Percentiles rank a stretch among this genome's conserved stretches.
phyloP scores from a whole-genome alignment of 2,888 invertebrate species.

The Drosophila falleni region DNA sequence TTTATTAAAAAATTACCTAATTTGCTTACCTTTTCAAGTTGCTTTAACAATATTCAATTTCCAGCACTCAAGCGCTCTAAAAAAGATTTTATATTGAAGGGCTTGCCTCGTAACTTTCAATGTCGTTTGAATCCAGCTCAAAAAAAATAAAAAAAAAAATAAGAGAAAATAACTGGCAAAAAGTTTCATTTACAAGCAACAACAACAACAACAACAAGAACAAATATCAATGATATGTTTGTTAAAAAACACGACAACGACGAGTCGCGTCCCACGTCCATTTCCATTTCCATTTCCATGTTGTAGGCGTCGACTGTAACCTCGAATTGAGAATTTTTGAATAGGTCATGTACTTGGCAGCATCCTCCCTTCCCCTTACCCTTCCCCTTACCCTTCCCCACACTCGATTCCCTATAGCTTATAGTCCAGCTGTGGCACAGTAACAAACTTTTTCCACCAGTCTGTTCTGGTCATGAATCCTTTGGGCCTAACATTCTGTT shows the following conservation, averaged over 20 bases:
- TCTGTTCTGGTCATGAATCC: constrained; percentile 60
- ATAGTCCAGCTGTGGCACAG: constrained; percentile 37
- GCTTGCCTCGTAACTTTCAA: constrained; percentile 65
- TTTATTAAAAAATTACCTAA: constrained; percentile 69
- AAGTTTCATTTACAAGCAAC: constrained; percentile 70
- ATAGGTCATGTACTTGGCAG: constrained; percentile 63
- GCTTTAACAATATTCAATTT: constrained; percentile 60
- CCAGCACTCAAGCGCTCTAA: constrained; percentile 37
- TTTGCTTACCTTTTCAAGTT: constrained; percentile 61
- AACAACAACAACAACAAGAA: constrained; percentile 21
- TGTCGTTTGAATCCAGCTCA: constrained; percentile 49
- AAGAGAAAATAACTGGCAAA: constrained; percentile 41
- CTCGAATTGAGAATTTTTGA: constrained; percentile 15
- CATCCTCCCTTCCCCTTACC: too few species aligned
- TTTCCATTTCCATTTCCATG: constrained; percentile 24
- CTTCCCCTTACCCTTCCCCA: too few species aligned
- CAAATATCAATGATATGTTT: constrained; percentile 79
- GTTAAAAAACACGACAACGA: constrained; percentile 73
- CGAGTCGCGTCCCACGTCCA: constrained; percentile 32
- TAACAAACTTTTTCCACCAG: constrained; percentile 47
- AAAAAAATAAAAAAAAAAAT: not conserved
- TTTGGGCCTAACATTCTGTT: constrained; percentile 46
- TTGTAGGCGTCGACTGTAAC: constrained; percentile 23
- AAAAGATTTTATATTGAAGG: constrained; percentile 48
- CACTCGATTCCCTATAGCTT: constrained; percentile 7